Conservation (phyloP, 2,113 vertebrate genomes). For the Ochotona princeps region DNA sequence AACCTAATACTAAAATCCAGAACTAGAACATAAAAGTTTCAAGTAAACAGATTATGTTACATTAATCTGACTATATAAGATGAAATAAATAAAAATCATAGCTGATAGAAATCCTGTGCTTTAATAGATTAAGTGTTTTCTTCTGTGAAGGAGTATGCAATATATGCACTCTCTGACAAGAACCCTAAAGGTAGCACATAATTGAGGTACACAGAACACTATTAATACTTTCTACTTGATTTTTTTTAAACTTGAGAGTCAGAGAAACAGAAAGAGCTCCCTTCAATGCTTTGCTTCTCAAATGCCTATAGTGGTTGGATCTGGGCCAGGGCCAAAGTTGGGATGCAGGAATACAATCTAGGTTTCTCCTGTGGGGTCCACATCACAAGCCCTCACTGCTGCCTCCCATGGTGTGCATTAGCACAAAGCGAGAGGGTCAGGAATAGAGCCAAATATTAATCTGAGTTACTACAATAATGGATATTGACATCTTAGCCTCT, state of each 20-base stretch:
- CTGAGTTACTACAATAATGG: too few relatives aligned
- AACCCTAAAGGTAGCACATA: background rate
- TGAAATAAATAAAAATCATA: slow-evolving; percentile 79
- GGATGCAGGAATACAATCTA: too few relatives aligned
- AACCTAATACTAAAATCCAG: slow-evolving; percentile 76
- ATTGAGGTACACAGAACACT: background rate
- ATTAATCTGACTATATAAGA: slow-evolving; percentile 65
- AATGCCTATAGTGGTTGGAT: too few relatives aligned
- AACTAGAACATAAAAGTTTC: slow-evolving; percentile 31
- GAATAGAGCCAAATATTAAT: background rate
- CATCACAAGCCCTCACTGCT: too few relatives aligned
- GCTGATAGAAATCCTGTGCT: slow-evolving; percentile 57
- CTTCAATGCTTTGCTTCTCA: too few relatives aligned
- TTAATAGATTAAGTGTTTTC: slow-evolving; percentile 17
- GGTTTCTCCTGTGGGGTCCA: too few relatives aligned
- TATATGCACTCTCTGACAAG: background rate
- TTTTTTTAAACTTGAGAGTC: too few relatives aligned
- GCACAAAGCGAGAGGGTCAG: background rate
- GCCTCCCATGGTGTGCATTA: too few relatives aligned
- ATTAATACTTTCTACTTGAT: too few relatives aligned
- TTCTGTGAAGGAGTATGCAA: accelerated
- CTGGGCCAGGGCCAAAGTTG: too few relatives aligned
- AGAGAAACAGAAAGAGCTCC: too few relatives aligned
- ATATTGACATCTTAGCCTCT: too few relatives aligned
- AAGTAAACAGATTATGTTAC: slow-evolving; percentile 44